Conservation (phyloP, 2,113 vertebrate genomes). For the Ascaphus truei region DNA sequence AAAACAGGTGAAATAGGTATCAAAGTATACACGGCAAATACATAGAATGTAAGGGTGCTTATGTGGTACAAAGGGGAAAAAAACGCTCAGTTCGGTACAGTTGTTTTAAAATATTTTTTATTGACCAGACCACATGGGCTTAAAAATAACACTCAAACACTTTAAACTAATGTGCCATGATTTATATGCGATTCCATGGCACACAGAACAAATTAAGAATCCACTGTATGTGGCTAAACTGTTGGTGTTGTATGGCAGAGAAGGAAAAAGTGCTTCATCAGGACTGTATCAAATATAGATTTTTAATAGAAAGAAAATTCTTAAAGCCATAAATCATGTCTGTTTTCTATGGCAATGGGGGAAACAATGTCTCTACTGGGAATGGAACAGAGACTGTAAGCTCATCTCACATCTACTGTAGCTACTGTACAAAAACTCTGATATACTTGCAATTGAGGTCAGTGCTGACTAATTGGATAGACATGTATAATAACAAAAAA, state of each 20-base stretch:
- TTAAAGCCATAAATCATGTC: conserved; percentile 28
- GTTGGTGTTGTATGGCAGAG: neutral
- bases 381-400: conserved; percentile 12
- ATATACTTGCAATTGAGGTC: conserved; percentile 30
- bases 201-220: too few species aligned
- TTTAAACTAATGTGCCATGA: too few species aligned
- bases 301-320: conserved; percentile 27
- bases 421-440: conserved; percentile 11
- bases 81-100: too few species aligned
- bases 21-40: too few species aligned
- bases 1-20: too few species aligned
- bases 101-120: too few species aligned
- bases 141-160: too few species aligned
- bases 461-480: conserved; percentile 23
- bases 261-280: conserved; percentile 27
- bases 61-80: too few species aligned
- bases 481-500: neutral
- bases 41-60: too few species aligned
- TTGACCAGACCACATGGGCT: too few species aligned
- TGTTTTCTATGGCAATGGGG: conserved; percentile 14
- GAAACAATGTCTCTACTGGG: conserved; percentile 21
- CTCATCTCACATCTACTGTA: conserved; percentile 24
- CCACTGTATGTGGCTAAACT: neutral
- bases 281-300: conserved; percentile 15
- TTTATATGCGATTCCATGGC: too few species aligned